Evolutionary conservation across 2,113 vertebrate species (phyloP).

Genomic region (Natator depressus): DNA sequence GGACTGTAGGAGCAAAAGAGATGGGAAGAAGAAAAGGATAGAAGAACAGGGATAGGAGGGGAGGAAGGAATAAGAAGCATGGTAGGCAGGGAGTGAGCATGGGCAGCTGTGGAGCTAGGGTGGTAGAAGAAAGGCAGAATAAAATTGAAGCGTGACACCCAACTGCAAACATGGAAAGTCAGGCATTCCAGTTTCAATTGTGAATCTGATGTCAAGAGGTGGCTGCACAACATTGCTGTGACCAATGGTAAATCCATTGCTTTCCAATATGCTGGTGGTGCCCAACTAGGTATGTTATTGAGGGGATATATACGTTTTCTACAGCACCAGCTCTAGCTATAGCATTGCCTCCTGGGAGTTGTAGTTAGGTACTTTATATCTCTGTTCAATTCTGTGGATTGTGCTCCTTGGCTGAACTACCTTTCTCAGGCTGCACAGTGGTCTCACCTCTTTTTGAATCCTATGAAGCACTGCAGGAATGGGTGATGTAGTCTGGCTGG

Average conservation of each 20-base stretch:
- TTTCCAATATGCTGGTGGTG: not conserved
- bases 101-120: not conserved
- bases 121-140: not conserved
- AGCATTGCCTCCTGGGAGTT: not conserved
- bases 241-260: not conserved
- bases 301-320: not conserved
- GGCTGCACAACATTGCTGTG: not conserved
- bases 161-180: not conserved
- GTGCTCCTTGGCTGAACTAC: not conserved
- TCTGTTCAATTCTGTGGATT: not conserved
- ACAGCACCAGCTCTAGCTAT: not conserved
- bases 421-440: not conserved
- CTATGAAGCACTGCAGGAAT: not conserved
- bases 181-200: not conserved
- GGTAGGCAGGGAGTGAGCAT: not conserved
- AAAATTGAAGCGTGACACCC: not conserved
- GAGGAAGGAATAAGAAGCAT: not conserved
- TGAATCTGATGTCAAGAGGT: not conserved
- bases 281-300: not conserved
- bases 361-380: not conserved
- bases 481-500: not conserved
- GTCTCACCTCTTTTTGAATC: not conserved
- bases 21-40: not conserved
- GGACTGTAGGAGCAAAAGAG: not conserved
- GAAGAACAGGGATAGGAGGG: not conserved